Evolutionary conservation across 2,888 invertebrate species (phyloP), one percentile per base, ranked within the genome.

Genomic region (Loripinus fragilis): DNA sequence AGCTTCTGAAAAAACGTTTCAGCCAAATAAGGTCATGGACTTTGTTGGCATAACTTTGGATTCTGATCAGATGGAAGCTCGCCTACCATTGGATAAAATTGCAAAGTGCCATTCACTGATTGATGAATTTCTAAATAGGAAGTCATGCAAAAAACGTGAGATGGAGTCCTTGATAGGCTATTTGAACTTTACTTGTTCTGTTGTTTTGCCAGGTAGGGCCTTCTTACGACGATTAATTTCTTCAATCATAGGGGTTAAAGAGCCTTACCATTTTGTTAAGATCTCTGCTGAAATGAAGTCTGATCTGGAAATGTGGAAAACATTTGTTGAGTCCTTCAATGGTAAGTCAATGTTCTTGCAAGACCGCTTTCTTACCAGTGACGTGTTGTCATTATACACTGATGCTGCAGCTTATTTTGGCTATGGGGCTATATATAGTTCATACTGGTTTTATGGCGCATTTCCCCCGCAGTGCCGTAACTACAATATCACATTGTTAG

Each of bases 31-130:
- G 17, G 25, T 42, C n/a, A 55, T 77, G 77, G 50, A 17, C 28
- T 74, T 74, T 35, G 41, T 74, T 17, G 74, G 74, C n/a, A 67
- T 67, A 28, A 42, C 38, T 66, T 35, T 73, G 0, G 73, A 77
- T 48, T 55, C 68, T 0, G 17, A 33, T 5, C 12, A 1, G 20
- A 55, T 73, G 55, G 72, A 72, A 35, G 73, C 73, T 5, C 52
- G 77, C 15, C 60, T 77, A 10, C 74, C 74, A 3, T 5, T 41
- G 38, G 74, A 74, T n/a, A 74, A 74, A 67, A 15, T 74, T 15
- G 2, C n/a, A 0, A 74, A 52, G 20, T 74, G 74, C 28, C 25
- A 68, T n/a, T 33, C 42, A 0, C 41, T 77, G 30, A n/a, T 77
- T 17, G 15, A n/a, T 2, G 10, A n/a, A 23, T 73, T 72, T 25